Evolutionary conservation across 1,140 invertebrate genomes (phyloP).

Genomic region (Nomia melanderi): DNA sequence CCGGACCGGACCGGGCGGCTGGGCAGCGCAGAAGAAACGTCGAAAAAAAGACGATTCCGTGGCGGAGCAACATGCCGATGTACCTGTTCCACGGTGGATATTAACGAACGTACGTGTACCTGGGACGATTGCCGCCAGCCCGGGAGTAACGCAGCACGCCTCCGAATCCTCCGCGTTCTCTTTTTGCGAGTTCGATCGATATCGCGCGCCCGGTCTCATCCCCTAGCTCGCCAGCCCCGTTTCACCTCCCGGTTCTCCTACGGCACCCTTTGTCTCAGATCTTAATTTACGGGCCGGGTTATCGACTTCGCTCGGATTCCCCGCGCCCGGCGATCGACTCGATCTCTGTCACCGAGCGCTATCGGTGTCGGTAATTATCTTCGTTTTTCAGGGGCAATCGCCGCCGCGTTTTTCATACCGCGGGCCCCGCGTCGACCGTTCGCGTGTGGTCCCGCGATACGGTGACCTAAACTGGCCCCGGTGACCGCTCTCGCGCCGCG

Average conservation of each 20-base stretch:
- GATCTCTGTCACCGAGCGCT: constrained; percentile 21
- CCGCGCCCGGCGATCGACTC: neutral
- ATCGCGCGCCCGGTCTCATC: constrained; percentile 36
- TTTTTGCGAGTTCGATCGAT: constrained; percentile 37
- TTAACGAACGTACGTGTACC: constrained; percentile 46
- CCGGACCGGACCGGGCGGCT: neutral
- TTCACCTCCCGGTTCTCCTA: neutral
- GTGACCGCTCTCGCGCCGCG: constrained; percentile 33
- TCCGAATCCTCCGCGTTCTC: constrained; percentile 39
- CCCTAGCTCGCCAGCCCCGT: no score
- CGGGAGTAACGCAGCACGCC: neutral
- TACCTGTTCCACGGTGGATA: constrained; percentile 38
- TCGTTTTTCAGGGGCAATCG: constrained; percentile 31
- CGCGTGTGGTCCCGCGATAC: constrained; percentile 49
- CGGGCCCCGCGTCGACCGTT: constrained; percentile 8
- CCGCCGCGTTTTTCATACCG: constrained; percentile 25
- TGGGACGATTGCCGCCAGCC: constrained; percentile 9
- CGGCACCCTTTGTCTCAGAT: constrained; percentile 37
- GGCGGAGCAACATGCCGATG: neutral
- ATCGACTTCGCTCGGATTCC: constrained; percentile 27
- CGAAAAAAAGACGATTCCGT: constrained; percentile 11
- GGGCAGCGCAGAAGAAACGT: constrained; percentile 10
- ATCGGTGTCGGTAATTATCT: constrained; percentile 39
- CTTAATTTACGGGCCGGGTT: constrained; percentile 36
- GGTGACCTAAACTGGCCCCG: neutral